A percentile compares a stretch with the other conserved stretches of the same genome.
Evolutionary conservation across 2,797 vertebrate genomes (phyloP).

Genomic region (Molossus alvarezi): DNA sequence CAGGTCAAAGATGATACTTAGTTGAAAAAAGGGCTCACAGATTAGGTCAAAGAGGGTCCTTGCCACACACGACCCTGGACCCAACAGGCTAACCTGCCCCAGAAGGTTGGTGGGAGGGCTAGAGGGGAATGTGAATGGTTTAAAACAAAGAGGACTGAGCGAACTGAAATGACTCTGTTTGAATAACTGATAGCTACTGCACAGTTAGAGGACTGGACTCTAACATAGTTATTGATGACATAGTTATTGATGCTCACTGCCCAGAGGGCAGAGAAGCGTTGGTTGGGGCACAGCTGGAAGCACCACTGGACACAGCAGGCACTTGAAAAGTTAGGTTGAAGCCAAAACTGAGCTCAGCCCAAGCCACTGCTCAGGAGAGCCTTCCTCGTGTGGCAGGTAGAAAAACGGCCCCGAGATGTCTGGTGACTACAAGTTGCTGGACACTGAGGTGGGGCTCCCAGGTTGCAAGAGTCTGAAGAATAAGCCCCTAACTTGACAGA

Average conservation of each 20-base stretch:
- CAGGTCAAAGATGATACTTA: background rate
- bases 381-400: background rate
- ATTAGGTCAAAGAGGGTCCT: background rate
- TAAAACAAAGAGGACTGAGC: background rate
- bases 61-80: background rate
- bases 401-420: background rate
- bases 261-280: background rate
- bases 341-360: background rate
- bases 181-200: background rate
- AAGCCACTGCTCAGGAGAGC: background rate
- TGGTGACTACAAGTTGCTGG: background rate
- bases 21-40: background rate
- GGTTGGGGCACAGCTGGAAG: background rate
- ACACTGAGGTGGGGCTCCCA: rapidly evolving
- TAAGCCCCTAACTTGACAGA: background rate
- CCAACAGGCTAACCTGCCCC: background rate
- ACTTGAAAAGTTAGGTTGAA: background rate
- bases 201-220: background rate
- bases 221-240: background rate
- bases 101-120: background rate
- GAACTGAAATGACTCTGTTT: background rate
- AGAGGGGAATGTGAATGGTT: background rate
- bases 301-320: background rate
- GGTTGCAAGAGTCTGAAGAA: background rate
- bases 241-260: background rate